phyloP scores from a whole-genome alignment of 2,888 invertebrate genomes.

The Neoaliturus tenellus region DNA sequence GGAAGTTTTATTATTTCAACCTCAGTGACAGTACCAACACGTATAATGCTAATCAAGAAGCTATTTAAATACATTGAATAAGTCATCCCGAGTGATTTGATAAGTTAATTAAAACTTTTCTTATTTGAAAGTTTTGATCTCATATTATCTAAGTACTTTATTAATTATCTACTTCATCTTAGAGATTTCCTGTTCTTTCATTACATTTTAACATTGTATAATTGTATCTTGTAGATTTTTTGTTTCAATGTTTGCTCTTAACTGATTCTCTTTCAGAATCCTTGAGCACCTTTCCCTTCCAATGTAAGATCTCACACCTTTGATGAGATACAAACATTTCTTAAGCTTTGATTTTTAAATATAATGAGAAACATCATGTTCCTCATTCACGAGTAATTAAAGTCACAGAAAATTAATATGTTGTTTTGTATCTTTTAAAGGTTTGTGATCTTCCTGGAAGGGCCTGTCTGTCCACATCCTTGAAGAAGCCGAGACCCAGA shows the following conservation, averaged over 20 bases:
- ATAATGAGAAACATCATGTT: constrained; percentile 30
- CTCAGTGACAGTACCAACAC: no score
- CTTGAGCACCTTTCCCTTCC: constrained; percentile 26
- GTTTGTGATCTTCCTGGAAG: constrained; percentile 64
- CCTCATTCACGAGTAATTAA: constrained; percentile 52
- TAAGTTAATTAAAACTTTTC: no score
- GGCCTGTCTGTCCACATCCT: constrained; percentile 59
- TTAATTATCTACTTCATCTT: no score
- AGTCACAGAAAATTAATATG: constrained; percentile 62
- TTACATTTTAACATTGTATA: background rate
- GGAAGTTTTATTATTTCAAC: no score
- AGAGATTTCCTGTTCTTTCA: background rate
- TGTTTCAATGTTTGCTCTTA: constrained; percentile 18
- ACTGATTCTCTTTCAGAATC: constrained; percentile 43
- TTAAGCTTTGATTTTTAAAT: constrained; percentile 40
- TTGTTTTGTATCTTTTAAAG: constrained; percentile 67
- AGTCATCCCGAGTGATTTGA: no score
- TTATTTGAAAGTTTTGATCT: no score
- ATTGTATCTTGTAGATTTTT: background rate
- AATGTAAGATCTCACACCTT: constrained; percentile 66
- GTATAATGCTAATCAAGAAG: no score
- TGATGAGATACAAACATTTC: constrained; percentile 66
- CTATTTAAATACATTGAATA: no score
- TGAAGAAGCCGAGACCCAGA: background rate
- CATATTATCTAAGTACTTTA: no score